phyloP scores from a whole-genome alignment of 2,113 vertebrate genomes.

The Chlamydotis undulata region DNA sequence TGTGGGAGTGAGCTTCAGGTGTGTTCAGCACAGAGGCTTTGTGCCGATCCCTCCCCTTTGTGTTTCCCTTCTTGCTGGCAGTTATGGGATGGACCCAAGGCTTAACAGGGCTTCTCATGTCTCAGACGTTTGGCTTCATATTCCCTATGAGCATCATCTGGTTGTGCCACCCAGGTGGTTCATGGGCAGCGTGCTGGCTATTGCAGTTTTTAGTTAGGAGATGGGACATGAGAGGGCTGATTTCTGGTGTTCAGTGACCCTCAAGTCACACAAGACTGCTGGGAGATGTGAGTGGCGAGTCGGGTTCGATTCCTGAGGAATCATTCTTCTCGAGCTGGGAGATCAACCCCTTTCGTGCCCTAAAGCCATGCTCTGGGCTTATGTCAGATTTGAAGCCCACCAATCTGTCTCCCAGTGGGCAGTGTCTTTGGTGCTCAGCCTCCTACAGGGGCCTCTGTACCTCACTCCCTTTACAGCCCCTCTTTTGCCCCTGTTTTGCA shows the following conservation, averaged over 20 bases:
- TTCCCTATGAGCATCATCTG: background rate
- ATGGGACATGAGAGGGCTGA: background rate
- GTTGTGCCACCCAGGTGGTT: background rate
- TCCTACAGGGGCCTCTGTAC: background rate
- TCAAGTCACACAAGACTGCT: fast-evolving
- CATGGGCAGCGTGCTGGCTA: background rate
- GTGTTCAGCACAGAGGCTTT: background rate
- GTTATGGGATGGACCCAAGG: background rate
- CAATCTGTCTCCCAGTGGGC: background rate
- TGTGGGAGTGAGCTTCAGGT: background rate
- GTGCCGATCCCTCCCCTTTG: background rate
- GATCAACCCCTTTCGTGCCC: background rate
- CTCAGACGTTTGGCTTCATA: background rate
- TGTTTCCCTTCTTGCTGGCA: fast-evolving
- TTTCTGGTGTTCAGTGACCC: background rate
- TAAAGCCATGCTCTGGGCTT: background rate
- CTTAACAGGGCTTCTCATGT: background rate
- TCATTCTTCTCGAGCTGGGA: background rate
- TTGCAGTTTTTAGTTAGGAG: background rate
- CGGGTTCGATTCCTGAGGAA: background rate
- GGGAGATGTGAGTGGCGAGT: background rate
- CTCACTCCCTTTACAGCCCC: background rate
- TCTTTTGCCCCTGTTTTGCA: background rate
- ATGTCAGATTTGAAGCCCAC: background rate
- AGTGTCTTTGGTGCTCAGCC: background rate